A percentile compares a stretch with the other conserved stretches of the same genome.
These are phyloP conservation scores for Helicoverpa armigera DNA, from an alignment of 1,140 invertebrate species.

Conservation along the genomic window DNA sequence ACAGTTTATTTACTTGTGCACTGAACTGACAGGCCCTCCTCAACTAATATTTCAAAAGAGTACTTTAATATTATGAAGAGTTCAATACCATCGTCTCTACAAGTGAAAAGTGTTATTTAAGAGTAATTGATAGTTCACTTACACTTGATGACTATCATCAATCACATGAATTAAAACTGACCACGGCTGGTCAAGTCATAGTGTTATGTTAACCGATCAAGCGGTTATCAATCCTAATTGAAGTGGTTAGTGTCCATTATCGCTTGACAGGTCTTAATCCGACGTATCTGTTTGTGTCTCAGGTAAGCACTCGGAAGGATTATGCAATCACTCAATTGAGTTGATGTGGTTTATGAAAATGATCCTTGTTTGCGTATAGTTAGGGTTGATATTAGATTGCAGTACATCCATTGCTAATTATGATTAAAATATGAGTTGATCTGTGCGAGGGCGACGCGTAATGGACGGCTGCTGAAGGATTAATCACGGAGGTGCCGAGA, in stretches of 20 bases:
- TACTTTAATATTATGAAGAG: background rate
- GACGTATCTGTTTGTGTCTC: constrained; percentile 35
- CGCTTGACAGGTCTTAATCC: constrained; percentile 28
- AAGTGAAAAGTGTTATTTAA: background rate
- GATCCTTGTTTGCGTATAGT: background rate
- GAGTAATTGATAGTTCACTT: background rate
- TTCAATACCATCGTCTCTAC: background rate
- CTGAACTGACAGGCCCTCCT: background rate
- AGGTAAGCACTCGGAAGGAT: constrained; percentile 33
- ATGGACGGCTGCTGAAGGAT: constrained; percentile 20
- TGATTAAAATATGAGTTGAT: constrained; percentile 49
- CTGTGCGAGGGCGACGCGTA: background rate
- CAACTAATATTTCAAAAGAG: constrained; percentile 9
- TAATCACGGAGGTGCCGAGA: constrained; percentile 21
- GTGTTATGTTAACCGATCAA: constrained; percentile 1
- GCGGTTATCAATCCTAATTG: constrained; percentile 6
- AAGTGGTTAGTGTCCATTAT: constrained; percentile 11
- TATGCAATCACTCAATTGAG: constrained; percentile 33
- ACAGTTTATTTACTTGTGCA: background rate
- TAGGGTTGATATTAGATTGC: constrained; percentile 16
- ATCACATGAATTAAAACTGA: constrained; percentile 36
- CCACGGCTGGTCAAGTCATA: constrained; percentile 25
- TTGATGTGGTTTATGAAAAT: background rate
- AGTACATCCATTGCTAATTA: constrained; percentile 2
- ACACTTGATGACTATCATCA: constrained; percentile 11